These are phyloP conservation scores for Cryptocephalus moraei DNA, from an alignment of 2,888 invertebrate genomes.

Conservation along the genomic window DNA sequence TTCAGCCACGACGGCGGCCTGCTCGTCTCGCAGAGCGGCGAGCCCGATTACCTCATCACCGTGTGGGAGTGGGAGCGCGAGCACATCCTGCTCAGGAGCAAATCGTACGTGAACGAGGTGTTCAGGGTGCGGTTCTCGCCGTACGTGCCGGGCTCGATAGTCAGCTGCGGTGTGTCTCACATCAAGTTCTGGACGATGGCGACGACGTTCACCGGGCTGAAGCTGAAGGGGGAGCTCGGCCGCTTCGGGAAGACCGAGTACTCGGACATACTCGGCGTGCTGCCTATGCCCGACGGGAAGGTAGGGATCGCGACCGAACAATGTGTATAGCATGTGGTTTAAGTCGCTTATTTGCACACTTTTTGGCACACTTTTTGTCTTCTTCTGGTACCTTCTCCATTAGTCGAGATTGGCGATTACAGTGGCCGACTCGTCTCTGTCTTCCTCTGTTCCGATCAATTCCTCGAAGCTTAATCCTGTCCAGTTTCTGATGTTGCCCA, in stretches of 20 bases:
- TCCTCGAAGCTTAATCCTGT: too few relatives aligned
- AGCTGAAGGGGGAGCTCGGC: conserved; percentile 79
- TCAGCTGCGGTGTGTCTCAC: conserved; percentile 53
- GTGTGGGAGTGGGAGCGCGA: conserved; percentile 81
- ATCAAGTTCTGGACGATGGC: conserved; percentile 93
- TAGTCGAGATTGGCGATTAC: too few relatives aligned
- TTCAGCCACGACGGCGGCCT: conserved; percentile 68
- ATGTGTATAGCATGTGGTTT: too few relatives aligned
- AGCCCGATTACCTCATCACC: conserved; percentile 79
- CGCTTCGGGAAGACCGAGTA: conserved; percentile 89
- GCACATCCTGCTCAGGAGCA: conserved; percentile 64
- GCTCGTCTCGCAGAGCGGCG: conserved; percentile 72
- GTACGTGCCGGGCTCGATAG: conserved; percentile 67
- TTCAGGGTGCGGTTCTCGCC: conserved; percentile 72
- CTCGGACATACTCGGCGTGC: conserved; percentile 75
- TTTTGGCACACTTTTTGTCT: too few relatives aligned
- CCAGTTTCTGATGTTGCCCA: too few relatives aligned
- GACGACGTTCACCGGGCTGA: conserved; percentile 80
- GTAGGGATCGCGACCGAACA: conserved; percentile 32
- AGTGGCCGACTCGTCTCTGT: too few relatives aligned
- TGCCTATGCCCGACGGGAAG: conserved; percentile 83
- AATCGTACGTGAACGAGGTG: conserved; percentile 76
- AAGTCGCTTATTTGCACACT: too few relatives aligned
- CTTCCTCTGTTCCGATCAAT: too few relatives aligned
- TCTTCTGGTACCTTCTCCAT: too few relatives aligned